Conservation (phyloP, 2,113 vertebrate species). For the Petrocephalus zakoni region DNA sequence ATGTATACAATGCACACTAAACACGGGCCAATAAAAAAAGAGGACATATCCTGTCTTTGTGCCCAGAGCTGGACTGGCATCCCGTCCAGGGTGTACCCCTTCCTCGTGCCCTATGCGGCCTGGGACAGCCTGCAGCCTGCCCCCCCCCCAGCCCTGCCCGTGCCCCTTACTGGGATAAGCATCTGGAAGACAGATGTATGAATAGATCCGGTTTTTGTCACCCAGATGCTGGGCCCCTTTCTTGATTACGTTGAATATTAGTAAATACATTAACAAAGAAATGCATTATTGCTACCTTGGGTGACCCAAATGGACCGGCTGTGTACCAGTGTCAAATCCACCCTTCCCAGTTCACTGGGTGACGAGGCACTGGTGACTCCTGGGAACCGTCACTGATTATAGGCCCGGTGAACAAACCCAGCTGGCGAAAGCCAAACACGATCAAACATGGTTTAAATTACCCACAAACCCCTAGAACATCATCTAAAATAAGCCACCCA, state of each 20-base stretch:
- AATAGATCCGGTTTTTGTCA: background rate
- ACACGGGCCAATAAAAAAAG: background rate
- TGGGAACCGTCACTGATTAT: background rate
- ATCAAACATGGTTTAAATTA: background rate
- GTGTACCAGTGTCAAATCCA: background rate
- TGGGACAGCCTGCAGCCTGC: background rate
- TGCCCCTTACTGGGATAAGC: background rate
- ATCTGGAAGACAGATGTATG: background rate
- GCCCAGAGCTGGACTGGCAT: background rate
- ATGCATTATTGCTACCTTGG: background rate
- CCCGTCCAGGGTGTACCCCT: background rate
- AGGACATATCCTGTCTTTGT: background rate
- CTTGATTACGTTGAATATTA: background rate
- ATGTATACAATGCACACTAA: background rate
- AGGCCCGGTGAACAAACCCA: background rate
- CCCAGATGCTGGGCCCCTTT: background rate
- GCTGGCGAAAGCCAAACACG: background rate
- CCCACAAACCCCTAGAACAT: background rate
- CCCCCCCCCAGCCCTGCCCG: too few species aligned
- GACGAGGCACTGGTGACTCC: background rate
- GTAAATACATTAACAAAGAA: background rate
- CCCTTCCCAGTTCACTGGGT: background rate
- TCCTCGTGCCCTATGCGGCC: background rate
- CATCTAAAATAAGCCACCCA: background rate
- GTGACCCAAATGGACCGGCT: background rate